Conservation (phyloP, 2,888 invertebrate species). For the Embidobia sp. region DNA sequence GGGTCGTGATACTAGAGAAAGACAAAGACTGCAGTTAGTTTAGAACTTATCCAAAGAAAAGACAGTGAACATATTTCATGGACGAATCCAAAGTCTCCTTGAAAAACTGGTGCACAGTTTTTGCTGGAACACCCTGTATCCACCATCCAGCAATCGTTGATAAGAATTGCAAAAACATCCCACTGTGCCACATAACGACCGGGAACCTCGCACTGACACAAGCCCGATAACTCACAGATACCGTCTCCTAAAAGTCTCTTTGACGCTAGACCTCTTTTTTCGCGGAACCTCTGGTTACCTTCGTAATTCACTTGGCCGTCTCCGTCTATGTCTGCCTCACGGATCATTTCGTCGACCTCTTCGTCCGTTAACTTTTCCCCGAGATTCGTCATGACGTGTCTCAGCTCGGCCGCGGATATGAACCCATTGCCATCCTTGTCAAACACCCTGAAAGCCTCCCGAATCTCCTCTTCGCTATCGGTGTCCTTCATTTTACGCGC, state of each 20-base stretch:
- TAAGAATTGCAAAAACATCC: too few species aligned
- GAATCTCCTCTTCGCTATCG: constrained; percentile 99
- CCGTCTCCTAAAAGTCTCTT: constrained; percentile 54
- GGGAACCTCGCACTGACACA: constrained; percentile 6
- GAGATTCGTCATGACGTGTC: constrained; percentile 99
- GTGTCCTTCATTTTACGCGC: constrained; percentile 99
- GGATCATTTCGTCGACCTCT: constrained; percentile 99
- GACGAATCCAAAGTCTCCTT: too few species aligned
- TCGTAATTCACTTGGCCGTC: constrained; percentile 99
- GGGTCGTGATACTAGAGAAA: too few species aligned
- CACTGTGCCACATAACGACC: too few species aligned
- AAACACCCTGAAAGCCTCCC: constrained; percentile 99
- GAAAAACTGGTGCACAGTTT: too few species aligned
- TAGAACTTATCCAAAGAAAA: too few species aligned
- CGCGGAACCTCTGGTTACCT: constrained; percentile 82
- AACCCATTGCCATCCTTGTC: constrained; percentile 99
- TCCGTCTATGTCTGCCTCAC: constrained; percentile 99
- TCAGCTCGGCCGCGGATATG: constrained; percentile 98
- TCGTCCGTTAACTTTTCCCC: constrained; percentile 99
- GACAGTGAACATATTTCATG: too few species aligned
- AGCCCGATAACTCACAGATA: too few species aligned
- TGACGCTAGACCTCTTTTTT: too few species aligned
- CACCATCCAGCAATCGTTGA: too few species aligned
- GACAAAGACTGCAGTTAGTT: too few species aligned
- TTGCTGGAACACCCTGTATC: too few species aligned